Percentiles rank a stretch among this genome's conserved stretches.
Conservation (phyloP, 1,140 invertebrate genomes). For the Drosophila nasuta region DNA sequence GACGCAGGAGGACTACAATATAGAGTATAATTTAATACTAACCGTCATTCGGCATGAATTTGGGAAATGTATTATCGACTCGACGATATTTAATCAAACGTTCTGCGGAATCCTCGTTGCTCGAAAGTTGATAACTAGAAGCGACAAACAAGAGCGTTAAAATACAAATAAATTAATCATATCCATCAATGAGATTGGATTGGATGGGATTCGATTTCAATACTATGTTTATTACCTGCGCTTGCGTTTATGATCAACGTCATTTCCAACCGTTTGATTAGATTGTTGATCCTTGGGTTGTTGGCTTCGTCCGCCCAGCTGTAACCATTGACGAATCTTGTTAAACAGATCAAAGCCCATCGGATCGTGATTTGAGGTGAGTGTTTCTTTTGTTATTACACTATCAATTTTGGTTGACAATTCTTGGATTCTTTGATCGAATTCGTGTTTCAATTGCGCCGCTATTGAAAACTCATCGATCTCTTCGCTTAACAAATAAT, state of each 20-base stretch:
- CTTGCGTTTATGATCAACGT: conserved; percentile 10
- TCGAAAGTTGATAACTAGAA: neutral
- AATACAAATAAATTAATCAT: neutral
- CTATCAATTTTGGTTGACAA: conserved; percentile 11
- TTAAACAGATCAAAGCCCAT: conserved; percentile 66
- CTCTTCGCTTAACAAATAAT: conserved; percentile 33
- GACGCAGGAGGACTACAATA: neutral
- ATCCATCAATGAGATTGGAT: too few relatives aligned
- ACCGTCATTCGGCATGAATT: conserved; percentile 69
- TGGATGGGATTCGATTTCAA: too few relatives aligned
- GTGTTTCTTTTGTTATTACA: conserved; percentile 1
- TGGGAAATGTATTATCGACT: conserved; percentile 77
- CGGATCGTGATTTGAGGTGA: conserved; percentile 24
- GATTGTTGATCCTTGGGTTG: conserved; percentile 32
- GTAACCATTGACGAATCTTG: conserved; percentile 51
- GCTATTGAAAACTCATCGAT: neutral
- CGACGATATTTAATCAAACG: conserved; percentile 69
- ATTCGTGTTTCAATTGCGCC: neutral
- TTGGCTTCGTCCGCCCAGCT: conserved; percentile 29
- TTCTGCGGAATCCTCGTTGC: neutral
- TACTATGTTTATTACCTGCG: conserved; percentile 27
- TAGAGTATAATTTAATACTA: conserved; percentile 7
- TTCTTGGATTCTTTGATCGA: conserved; percentile 11
- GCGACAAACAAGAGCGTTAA: neutral
- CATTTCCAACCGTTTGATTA: conserved; percentile 18